Base-by-base conservation (phyloP, 2,113 vertebrate genomes). In the Salvator merianae region DNA sequence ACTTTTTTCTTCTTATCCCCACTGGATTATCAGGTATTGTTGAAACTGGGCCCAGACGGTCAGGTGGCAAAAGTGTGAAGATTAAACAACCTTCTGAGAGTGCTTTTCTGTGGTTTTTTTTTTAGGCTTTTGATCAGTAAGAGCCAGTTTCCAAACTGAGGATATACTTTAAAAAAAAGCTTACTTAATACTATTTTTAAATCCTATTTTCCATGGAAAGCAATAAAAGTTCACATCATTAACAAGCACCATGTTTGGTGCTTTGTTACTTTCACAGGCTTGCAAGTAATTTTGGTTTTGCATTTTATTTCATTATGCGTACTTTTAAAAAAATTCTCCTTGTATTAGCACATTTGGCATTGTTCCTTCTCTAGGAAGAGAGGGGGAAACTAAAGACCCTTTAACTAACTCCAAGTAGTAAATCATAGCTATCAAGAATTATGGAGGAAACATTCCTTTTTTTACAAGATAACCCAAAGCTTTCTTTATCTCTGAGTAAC, bases 41-140 rank as follows among this genome's bases (percentile, higher is more conserved):
- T 79, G 69, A 84, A 73, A 40, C 69, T 72, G 59, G 55, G 69
- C 77, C 72, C 32, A 73, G 77, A 73, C 43, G 78, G 69, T 84
- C 78, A 12, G 88, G 90, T 77, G 85, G 85, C 90, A 92, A 87
- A 79, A 86, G 85, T 85, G 88, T 85, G 85, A 91, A 88, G 66
- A 90, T 92, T 91, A 90, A 91, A 91, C 90, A 80, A 69, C 88
- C 84, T 81, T 73, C 85, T n/a, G 30, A 65, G 69, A 87, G 85
- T 75, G 79, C 32, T 79, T 87, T 91, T 84, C 65, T 88, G 34
- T 71, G 22, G n/a, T 79, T 20, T 18, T 14, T 70, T 53, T 72
- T 28, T 24, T 18, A 34, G 50, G 66, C 2, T 79, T 89, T 87
- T 87, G 70, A 86, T 55, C 32, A 38, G 84, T 32, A 2, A 79